A percentile compares a stretch with the other conserved stretches of the same genome.
phyloP scores from a whole-genome alignment of 2,888 invertebrate genomes.

The Bruchidius siliquastri region DNA sequence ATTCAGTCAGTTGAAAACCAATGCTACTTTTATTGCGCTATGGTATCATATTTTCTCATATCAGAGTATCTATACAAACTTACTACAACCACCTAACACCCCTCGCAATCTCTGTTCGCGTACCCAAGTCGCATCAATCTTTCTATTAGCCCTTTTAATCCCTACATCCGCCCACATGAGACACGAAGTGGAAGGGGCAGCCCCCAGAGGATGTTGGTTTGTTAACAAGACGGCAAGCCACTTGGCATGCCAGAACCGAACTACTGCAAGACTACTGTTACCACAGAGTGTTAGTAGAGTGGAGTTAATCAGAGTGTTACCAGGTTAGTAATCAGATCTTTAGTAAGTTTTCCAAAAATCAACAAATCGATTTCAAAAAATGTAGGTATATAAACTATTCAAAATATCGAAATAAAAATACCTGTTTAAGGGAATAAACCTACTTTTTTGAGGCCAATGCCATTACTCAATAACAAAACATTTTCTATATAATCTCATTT shows the following conservation, averaged over 20 bases:
- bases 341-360: too few relatives aligned
- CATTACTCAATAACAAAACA: too few relatives aligned
- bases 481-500: too few relatives aligned
- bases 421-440: too few relatives aligned
- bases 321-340: conserved; percentile 7
- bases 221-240: conserved; percentile 16
- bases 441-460: too few relatives aligned
- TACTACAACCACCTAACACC: background rate
- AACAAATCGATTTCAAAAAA: too few relatives aligned
- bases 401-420: too few relatives aligned
- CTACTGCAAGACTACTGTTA: conserved; percentile 23
- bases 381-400: too few relatives aligned
- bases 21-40: too few relatives aligned
- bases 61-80: background rate
- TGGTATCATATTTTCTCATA: background rate
- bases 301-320: conserved; percentile 48
- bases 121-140: background rate
- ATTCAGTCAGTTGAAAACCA: background rate
- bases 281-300: conserved; percentile 47
- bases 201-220: conserved; percentile 22
- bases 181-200: background rate
- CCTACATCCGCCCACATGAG: background rate
- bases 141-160: background rate
- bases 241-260: conserved; percentile 27
- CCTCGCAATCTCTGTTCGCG: background rate